Percentiles rank a stretch among this genome's conserved stretches.
These are phyloP conservation scores for Brachyptera putata DNA, from an alignment of 2,888 invertebrate species.

Conservation along the genomic window DNA sequence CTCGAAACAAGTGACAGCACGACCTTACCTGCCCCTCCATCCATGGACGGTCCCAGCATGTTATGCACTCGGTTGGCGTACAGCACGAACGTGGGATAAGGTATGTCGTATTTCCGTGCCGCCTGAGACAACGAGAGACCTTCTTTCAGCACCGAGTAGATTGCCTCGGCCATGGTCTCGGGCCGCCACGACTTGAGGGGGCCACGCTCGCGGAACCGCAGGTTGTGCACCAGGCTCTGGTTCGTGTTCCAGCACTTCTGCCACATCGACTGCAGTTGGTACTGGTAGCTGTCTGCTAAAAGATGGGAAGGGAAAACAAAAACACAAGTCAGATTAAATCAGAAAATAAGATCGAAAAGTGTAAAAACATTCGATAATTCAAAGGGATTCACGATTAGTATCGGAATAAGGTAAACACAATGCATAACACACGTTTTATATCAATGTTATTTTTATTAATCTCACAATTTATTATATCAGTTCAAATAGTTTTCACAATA, in stretches of 20 bases:
- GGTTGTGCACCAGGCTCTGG: slow-evolving; percentile 84
- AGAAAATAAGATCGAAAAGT: neutral
- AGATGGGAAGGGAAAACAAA: slow-evolving; percentile 36
- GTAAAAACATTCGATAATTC: no score
- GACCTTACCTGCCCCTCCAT: slow-evolving; percentile 79
- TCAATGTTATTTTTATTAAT: slow-evolving; percentile 17
- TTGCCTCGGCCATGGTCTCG: slow-evolving; percentile 93
- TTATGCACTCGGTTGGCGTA: slow-evolving; percentile 92
- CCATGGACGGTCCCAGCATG: slow-evolving; percentile 88
- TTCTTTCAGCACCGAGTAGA: slow-evolving; percentile 87
- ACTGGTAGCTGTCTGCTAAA: slow-evolving; percentile 90
- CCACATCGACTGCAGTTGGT: slow-evolving; percentile 93
- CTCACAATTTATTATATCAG: slow-evolving; percentile 24
- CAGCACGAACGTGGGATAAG: slow-evolving; percentile 89
- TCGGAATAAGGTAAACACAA: no score
- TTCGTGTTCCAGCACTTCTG: slow-evolving; percentile 94
- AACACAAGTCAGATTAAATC: slow-evolving; percentile 7
- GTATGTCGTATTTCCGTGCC: slow-evolving; percentile 90
- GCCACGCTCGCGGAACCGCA: slow-evolving; percentile 87
- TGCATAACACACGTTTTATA: no score
- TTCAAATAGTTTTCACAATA: slow-evolving; percentile 10
- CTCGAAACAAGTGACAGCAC: no score
- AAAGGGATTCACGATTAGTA: no score
- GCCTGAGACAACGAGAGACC: slow-evolving; percentile 86
- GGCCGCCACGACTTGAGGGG: slow-evolving; percentile 91